These are phyloP conservation scores for Leptinotarsa haldemani DNA, from an alignment of 2,888 invertebrate genomes.

Conservation along the genomic window DNA sequence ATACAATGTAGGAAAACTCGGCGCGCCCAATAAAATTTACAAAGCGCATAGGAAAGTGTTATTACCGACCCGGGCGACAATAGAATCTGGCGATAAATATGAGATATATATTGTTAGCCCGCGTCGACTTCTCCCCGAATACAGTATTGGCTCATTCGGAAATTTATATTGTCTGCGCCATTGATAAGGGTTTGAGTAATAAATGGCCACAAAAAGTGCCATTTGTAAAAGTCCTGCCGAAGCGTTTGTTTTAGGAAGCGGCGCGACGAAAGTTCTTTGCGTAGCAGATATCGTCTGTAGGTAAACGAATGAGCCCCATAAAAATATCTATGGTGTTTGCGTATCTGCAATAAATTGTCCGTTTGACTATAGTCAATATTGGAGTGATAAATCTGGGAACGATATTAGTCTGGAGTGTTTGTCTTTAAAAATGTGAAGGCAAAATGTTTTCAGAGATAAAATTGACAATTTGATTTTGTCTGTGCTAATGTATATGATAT, in stretches of 20 bases:
- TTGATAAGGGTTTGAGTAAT: conserved; percentile 63
- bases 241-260: conserved; percentile 50
- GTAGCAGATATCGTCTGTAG: conserved; percentile 47
- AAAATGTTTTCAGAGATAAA: too few relatives aligned
- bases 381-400: neutral
- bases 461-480: too few relatives aligned
- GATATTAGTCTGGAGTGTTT: neutral
- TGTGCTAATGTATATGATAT: too few relatives aligned
- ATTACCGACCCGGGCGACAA: conserved; percentile 58
- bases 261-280: conserved; percentile 35
- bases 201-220: conserved; percentile 62
- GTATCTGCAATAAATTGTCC: conserved; percentile 35
- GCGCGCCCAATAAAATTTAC: conserved; percentile 63
- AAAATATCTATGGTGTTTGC: conserved; percentile 47
- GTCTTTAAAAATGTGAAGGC: too few relatives aligned
- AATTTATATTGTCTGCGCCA: conserved; percentile 64
- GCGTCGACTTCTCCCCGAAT: conserved; percentile 48
- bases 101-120: conserved; percentile 60
- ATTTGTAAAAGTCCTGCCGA: conserved; percentile 59
- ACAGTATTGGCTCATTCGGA: conserved; percentile 63
- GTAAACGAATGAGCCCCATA: conserved; percentile 49
- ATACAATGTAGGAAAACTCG: conserved; percentile 58
- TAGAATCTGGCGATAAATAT: conserved; percentile 61
- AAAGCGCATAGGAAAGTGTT: conserved; percentile 64
- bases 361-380: conserved; percentile 9